These are phyloP conservation scores for Xanthorhoe spadicearia DNA, from an alignment of 2,888 invertebrate species.

Conservation along the genomic window DNA sequence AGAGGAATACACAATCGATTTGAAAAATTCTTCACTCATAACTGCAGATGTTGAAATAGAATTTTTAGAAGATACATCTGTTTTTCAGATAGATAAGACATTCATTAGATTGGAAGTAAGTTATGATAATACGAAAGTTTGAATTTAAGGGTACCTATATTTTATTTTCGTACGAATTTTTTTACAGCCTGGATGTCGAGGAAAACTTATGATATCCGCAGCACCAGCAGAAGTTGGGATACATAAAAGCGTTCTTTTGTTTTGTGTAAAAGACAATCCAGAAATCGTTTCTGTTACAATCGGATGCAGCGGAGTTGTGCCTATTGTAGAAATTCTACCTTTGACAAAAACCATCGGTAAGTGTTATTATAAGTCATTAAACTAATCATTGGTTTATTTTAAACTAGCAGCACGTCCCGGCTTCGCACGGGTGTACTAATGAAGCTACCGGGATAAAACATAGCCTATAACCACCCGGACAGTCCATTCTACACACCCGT, in stretches of 20 bases:
- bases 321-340: slow-evolving; percentile 79
- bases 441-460: no score
- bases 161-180: slow-evolving; percentile 15
- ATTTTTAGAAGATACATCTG: slow-evolving; percentile 69
- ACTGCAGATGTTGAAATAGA: slow-evolving; percentile 75
- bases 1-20: slow-evolving; percentile 75
- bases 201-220: slow-evolving; percentile 67
- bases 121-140: neutral
- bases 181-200: slow-evolving; percentile 71
- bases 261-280: slow-evolving; percentile 85
- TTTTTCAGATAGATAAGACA: slow-evolving; percentile 76
- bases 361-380: neutral
- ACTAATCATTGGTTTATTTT: neutral
- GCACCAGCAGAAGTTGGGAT: slow-evolving; percentile 70
- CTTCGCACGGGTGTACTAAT: no score
- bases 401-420: no score
- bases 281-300: slow-evolving; percentile 80
- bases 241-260: slow-evolving; percentile 62
- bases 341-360: slow-evolving; percentile 71
- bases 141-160: neutral
- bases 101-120: slow-evolving; percentile 66
- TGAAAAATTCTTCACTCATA: slow-evolving; percentile 83
- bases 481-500: no score
- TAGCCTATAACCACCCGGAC: no score
- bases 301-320: slow-evolving; percentile 78